phyloP scores from a whole-genome alignment of 2,888 invertebrate species.

The Leptothorax acervorum region DNA sequence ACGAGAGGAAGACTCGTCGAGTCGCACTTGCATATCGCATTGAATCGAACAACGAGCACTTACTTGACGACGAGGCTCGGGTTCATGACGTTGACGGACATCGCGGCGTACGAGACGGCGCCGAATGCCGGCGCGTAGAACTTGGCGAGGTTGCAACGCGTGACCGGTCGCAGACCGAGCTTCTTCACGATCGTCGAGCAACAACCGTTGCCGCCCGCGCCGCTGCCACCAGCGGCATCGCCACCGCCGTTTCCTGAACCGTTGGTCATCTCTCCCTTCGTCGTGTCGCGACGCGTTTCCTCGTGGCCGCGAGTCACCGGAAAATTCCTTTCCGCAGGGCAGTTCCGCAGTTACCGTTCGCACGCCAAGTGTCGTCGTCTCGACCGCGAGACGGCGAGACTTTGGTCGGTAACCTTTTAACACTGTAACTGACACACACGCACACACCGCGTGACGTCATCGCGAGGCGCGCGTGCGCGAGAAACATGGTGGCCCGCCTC shows the following conservation, averaged over 20 bases:
- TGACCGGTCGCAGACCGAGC: slow-evolving; percentile 88
- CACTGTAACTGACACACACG: no score
- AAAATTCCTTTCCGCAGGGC: no score
- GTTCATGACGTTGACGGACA: slow-evolving; percentile 94
- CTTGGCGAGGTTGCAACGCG: slow-evolving; percentile 90
- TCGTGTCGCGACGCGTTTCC: background rate
- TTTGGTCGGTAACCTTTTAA: slow-evolving; percentile 7
- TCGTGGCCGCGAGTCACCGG: background rate
- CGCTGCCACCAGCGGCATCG: slow-evolving; percentile 57
- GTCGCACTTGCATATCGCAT: background rate
- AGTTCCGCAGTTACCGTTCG: no score
- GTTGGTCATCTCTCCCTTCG: slow-evolving; percentile 72
- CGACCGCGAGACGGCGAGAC: background rate
- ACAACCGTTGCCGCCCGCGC: slow-evolving; percentile 44
- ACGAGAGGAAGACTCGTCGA: background rate
- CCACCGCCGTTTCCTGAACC: slow-evolving; percentile 71
- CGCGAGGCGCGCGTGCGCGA: background rate
- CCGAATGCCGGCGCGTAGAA: slow-evolving; percentile 93
- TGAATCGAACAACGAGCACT: slow-evolving; percentile 44
- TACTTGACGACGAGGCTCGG: slow-evolving; percentile 92
- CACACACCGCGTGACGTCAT: background rate
- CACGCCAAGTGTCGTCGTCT: background rate
- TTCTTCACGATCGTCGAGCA: slow-evolving; percentile 73
- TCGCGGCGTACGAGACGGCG: slow-evolving; percentile 91
- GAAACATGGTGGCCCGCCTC: background rate